Evolutionary conservation across 2,888 invertebrate species (phyloP), one percentile per base, ranked within the genome.

Genomic region (Leuctra nigra): DNA sequence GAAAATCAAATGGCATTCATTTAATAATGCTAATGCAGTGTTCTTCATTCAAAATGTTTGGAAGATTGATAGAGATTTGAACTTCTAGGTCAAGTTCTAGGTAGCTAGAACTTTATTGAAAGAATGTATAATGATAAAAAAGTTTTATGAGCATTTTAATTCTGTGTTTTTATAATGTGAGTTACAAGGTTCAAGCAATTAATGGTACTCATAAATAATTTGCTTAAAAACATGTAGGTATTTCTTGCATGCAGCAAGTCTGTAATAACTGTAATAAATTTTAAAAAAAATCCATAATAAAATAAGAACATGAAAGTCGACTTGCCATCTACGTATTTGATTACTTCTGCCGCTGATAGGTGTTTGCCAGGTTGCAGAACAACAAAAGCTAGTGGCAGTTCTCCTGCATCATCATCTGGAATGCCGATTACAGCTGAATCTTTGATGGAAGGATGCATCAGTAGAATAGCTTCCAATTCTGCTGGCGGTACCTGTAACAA

Each of bases 401-500:
- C 89, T 13, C 91, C 91, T 36, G 84, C 82, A 50, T 67, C 68
- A 66, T 83, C 84, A 69, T 91, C 80, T 0, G 87, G 84, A 53
- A 80, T 69, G 14, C 91, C 93, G 66, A 91, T 80, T 33, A 94
- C 93, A 33, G 87, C 92, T 18, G 80, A 86, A 67, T 93, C 91
- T 55, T 80, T 78, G 52, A 93, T 80, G 54, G 78, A 79, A 0
- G 79, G 75, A 73, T 88, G 82, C 35, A 81, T 81, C 53, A 91
- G 72, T 36, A 94, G 70, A 50, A 93, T 66, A 14, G 83, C 84
- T 72, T 95, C 94, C 36, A 95, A 72, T 73, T 94, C 93, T 1
- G 92, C 91, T 2, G 93, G 93, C 0, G 92, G 86, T 36, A 89
- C 87, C 79, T 89, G 85, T 1, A 46, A n/a, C n/a, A n/a, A n/a